These are phyloP conservation scores for Falcaria lacertinaria DNA, from an alignment of 2,888 invertebrate genomes.

Conservation along the genomic window DNA sequence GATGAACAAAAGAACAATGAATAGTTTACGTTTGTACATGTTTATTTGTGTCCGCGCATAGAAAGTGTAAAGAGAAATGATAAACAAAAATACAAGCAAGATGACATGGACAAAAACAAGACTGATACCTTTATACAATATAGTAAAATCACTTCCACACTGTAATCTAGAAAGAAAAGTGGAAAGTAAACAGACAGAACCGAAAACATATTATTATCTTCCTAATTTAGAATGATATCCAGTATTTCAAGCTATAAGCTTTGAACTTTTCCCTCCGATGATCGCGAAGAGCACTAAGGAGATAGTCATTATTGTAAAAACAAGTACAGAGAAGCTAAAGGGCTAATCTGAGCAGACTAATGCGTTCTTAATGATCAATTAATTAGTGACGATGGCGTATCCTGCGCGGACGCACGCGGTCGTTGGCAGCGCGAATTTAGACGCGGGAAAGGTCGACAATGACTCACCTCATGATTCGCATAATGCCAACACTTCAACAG, in stretches of 20 bases:
- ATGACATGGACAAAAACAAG: too few relatives aligned
- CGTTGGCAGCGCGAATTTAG: slow-evolving; percentile 70
- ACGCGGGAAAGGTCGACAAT: slow-evolving; percentile 60
- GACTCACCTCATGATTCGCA: slow-evolving; percentile 52
- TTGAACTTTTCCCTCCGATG: too few relatives aligned
- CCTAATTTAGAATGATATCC: too few relatives aligned
- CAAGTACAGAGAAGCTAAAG: background rate
- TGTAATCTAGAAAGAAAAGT: too few relatives aligned
- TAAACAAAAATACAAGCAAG: background rate
- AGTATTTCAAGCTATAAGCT: too few relatives aligned
- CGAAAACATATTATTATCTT: too few relatives aligned
- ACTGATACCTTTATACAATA: too few relatives aligned
- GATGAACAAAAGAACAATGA: background rate
- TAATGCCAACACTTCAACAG: slow-evolving; percentile 22
- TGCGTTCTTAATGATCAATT: slow-evolving; percentile 39
- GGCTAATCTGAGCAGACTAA: slow-evolving; percentile 17
- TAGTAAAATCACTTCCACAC: too few relatives aligned
- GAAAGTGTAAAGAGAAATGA: background rate
- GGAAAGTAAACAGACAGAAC: too few relatives aligned
- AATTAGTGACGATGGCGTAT: slow-evolving; percentile 34
- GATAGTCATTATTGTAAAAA: background rate
- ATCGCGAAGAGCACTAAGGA: background rate
- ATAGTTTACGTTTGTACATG: background rate
- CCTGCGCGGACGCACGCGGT: slow-evolving; percentile 35
- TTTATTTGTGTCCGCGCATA: background rate